Evolutionary conservation across 2,888 invertebrate genomes (phyloP), one percentile per base, ranked within the genome.

Genomic region (Spodoptera littoralis): DNA sequence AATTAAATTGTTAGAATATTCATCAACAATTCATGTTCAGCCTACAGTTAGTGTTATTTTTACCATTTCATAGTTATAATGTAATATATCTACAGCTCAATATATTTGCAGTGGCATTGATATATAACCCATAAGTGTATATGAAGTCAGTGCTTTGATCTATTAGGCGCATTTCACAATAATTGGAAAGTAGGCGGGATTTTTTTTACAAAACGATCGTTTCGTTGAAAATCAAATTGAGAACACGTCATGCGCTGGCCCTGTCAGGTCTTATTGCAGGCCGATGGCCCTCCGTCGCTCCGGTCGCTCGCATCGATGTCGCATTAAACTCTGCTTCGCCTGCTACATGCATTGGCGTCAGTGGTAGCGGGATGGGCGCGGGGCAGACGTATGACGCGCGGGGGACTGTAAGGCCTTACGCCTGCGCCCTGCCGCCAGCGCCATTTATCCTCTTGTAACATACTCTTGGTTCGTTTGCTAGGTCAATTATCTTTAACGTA

Each of bases 401-500:
- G 90, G 92, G 82, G 88, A 85, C 76, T 84, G 77, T 82, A 79
- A 68, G 70, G 66, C 80, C 76, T 77, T 82, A 88, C 91, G 92
- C 91, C 86, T 92, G 92, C 92, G 92, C 91, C 64, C 64, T 71
- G 51, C 82, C 70, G 68, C 71, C 84, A 80, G 65, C 85, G 85
- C 87, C 88, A 89, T 90, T 88, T 88, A 89, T 89, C 86, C 85
- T 82, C 88, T 84, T 88, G 87, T 90, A 90, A 88, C 86, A 82
- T 86, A 86, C 88, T 84, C 85, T 85, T 84, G 85, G 86, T 89
- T 90, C 89, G 90, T 90, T 91, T 89, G 87, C 88, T 88, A 85
- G 84, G 82, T 89, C 90, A 92, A 91, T 92, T 92, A 91, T 90
- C 86, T 86, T 84, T 77, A 81, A 81, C 84, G 81, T 87, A 89